Percentiles rank a stretch among this genome's conserved stretches.
phyloP scores from a whole-genome alignment of 2,888 invertebrate species.

The Lithosia quadra region DNA sequence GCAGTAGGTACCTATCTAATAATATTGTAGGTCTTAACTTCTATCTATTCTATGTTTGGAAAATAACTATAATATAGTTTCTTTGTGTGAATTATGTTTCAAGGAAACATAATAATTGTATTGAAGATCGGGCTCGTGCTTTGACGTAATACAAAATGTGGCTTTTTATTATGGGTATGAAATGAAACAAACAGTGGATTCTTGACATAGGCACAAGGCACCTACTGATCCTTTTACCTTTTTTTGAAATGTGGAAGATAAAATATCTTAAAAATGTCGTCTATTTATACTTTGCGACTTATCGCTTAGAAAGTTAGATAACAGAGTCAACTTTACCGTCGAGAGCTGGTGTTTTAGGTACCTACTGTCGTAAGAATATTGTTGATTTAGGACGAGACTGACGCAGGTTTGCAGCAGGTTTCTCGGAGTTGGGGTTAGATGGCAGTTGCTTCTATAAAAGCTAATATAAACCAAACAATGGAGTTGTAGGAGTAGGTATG shows the following conservation, averaged over 20 bases:
- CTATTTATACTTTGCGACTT: constrained; percentile 28
- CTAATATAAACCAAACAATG: neutral
- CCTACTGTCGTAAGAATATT: neutral
- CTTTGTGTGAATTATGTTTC: constrained; percentile 7
- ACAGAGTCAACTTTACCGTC: constrained; percentile 9
- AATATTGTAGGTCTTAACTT: constrained; percentile 2
- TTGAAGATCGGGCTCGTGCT: neutral
- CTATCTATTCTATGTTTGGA: neutral
- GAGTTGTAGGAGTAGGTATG: too few species aligned
- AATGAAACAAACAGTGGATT: neutral
- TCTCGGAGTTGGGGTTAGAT: neutral
- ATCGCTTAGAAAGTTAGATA: constrained; percentile 37
- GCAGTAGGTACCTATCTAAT: neutral
- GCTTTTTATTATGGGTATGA: neutral
- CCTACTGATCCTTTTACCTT: neutral
- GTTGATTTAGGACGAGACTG: neutral
- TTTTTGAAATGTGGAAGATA: constrained; percentile 34
- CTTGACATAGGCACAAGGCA: neutral
- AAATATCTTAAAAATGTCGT: constrained; percentile 29
- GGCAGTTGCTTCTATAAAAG: neutral
- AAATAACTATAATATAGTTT: constrained; percentile 7
- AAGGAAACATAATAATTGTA: neutral
- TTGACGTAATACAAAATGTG: neutral
- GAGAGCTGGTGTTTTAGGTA: neutral
- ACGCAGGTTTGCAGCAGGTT: neutral